Conservation (phyloP, 2,797 vertebrate species). For the Intellagama lesueurii region DNA sequence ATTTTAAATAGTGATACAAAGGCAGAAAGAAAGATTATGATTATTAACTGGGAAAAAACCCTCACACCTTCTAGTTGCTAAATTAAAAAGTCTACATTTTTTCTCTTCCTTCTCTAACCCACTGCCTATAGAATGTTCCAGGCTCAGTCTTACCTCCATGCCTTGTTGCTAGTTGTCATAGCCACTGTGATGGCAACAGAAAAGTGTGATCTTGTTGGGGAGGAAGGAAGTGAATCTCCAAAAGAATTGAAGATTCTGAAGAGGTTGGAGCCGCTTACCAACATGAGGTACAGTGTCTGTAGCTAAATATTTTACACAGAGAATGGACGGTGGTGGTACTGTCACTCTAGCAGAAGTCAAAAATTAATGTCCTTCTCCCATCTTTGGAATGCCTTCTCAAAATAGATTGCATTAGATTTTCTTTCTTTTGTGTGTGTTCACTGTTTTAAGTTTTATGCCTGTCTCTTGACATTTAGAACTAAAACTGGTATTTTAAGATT, state of each 20-base stretch:
- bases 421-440: too few species aligned
- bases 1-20: too few species aligned
- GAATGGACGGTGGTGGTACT: rapidly evolving
- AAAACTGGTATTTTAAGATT: too few species aligned
- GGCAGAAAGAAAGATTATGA: too few species aligned
- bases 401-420: too few species aligned
- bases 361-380: background rate
- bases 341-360: constrained; percentile 6
- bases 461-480: too few species aligned
- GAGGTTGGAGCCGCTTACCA: constrained; percentile 77
- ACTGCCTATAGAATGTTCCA: constrained; percentile 72
- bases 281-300: constrained; percentile 70
- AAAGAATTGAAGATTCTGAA: constrained; percentile 76
- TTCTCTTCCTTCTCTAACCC: constrained; percentile 35
- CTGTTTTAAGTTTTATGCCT: too few species aligned
- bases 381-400: too few species aligned
- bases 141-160: constrained; percentile 44
- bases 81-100: constrained; percentile 6
- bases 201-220: constrained; percentile 78
- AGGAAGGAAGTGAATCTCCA: constrained; percentile 72
- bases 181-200: constrained; percentile 51
- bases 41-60: too few species aligned
- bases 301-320: background rate
- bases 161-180: constrained; percentile 62
- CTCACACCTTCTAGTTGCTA: too few species aligned